These are phyloP conservation scores for Hassar affinis DNA, from an alignment of 2,113 vertebrate genomes.

Conservation along the genomic window DNA sequence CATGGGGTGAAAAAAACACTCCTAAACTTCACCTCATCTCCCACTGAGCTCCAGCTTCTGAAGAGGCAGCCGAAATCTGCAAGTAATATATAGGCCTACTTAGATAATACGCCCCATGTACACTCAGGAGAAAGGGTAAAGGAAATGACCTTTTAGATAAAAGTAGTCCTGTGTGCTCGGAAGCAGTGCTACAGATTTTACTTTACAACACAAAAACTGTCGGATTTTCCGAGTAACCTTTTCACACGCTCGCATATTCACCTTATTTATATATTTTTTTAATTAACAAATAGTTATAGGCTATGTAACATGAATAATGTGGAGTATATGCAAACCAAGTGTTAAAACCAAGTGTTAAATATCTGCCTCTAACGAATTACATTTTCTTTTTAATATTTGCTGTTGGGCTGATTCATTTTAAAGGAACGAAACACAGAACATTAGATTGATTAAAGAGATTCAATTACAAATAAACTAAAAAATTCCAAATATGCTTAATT, in stretches of 20 bases:
- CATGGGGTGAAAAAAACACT: constrained; percentile 60
- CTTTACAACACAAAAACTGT: no score
- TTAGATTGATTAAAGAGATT: neutral
- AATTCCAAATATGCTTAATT: neutral
- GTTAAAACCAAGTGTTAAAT: no score
- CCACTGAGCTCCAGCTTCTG: constrained; percentile 43
- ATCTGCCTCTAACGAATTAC: neutral
- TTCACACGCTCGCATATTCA: neutral
- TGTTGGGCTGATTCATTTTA: neutral
- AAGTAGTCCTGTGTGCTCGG: no score
- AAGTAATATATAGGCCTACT: neutral
- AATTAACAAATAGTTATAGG: neutral
- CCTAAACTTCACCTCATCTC: constrained; percentile 45
- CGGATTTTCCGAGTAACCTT: no score
- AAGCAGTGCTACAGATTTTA: neutral
- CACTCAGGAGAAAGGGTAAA: neutral
- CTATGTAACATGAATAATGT: neutral
- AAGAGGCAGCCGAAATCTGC: neutral
- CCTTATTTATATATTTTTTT: neutral
- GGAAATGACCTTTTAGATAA: neutral
- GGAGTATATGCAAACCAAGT: neutral
- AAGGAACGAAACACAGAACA: neutral
- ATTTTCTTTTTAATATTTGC: no score
- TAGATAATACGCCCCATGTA: neutral
- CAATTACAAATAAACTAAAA: neutral